These are phyloP conservation scores for Argya squamiceps DNA, from an alignment of 2,797 vertebrate species.

Conservation along the genomic window DNA sequence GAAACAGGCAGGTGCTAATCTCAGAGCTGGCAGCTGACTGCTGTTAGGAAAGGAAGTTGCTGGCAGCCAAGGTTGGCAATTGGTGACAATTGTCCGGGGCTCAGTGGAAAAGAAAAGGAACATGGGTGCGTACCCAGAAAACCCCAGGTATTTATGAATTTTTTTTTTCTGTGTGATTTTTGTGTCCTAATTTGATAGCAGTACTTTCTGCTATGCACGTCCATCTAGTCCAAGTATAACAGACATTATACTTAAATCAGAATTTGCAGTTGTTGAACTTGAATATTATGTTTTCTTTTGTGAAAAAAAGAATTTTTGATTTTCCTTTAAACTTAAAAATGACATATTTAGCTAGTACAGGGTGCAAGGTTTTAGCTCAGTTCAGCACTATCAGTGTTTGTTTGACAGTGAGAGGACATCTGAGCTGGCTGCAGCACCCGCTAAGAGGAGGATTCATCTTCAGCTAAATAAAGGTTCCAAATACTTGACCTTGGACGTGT, in stretches of 20 bases:
- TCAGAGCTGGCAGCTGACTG: not conserved
- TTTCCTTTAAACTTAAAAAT: not conserved
- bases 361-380: not conserved
- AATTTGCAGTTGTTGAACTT: not conserved
- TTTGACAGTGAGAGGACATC: not conserved
- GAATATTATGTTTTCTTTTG: not conserved
- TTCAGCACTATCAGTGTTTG: not conserved
- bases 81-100: not conserved
- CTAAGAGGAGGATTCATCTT: not conserved
- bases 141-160: not conserved
- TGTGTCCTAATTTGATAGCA: not conserved
- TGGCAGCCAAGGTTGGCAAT: not conserved
- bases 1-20: not conserved
- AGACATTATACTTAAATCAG: not conserved
- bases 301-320: not conserved
- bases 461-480: not conserved
- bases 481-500: not conserved
- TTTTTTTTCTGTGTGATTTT: not conserved
- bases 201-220: not conserved
- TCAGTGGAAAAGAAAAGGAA: not conserved
- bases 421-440: not conserved
- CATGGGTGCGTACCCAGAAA: fast-evolving
- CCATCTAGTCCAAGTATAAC: not conserved
- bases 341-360: fast-evolving
- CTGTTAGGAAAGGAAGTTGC: not conserved